Evolutionary conservation across 2,888 invertebrate genomes (phyloP).

Genomic region (Aspidiotus rigidus): DNA sequence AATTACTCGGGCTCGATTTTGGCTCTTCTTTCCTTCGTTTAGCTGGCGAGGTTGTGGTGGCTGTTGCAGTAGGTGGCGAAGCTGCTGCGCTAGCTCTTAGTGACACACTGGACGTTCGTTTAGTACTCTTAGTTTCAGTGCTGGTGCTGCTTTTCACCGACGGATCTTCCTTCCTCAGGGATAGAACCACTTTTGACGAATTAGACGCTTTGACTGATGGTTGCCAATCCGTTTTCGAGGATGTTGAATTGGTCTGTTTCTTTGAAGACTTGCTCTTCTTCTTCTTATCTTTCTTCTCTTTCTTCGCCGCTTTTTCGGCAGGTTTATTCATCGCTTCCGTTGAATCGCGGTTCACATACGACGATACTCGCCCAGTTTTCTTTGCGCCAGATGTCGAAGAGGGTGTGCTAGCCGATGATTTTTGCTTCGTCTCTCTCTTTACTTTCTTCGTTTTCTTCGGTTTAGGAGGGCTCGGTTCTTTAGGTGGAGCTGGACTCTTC

Average conservation of each 20-base stretch:
- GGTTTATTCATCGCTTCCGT: slow-evolving; percentile 29
- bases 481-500: slow-evolving; percentile 9
- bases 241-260: slow-evolving; percentile 34
- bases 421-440: slow-evolving; percentile 40
- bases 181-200: slow-evolving; percentile 24
- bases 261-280: slow-evolving; percentile 32
- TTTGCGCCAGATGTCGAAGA: slow-evolving; percentile 24
- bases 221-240: slow-evolving; percentile 34
- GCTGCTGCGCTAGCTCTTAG: slow-evolving; percentile 12
- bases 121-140: slow-evolving; percentile 12
- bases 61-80: not conserved
- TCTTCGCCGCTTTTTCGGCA: slow-evolving; percentile 25
- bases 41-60: slow-evolving; percentile 11
- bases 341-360: slow-evolving; percentile 37
- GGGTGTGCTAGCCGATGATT: slow-evolving; percentile 18
- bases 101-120: slow-evolving; percentile 23
- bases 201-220: slow-evolving; percentile 34
- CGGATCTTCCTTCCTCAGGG: slow-evolving; percentile 34
- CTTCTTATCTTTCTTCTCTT: slow-evolving; percentile 36
- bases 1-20: slow-evolving; percentile 32
- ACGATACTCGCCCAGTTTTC: slow-evolving; percentile 36
- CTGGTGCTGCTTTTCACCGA: slow-evolving; percentile 1
- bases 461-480: slow-evolving; percentile 36
- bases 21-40: slow-evolving; percentile 34
- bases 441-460: slow-evolving; percentile 39